Evolutionary conservation across 2,888 invertebrate genomes (phyloP).

Genomic region (Pseudococcus jackbeardsleyi): DNA sequence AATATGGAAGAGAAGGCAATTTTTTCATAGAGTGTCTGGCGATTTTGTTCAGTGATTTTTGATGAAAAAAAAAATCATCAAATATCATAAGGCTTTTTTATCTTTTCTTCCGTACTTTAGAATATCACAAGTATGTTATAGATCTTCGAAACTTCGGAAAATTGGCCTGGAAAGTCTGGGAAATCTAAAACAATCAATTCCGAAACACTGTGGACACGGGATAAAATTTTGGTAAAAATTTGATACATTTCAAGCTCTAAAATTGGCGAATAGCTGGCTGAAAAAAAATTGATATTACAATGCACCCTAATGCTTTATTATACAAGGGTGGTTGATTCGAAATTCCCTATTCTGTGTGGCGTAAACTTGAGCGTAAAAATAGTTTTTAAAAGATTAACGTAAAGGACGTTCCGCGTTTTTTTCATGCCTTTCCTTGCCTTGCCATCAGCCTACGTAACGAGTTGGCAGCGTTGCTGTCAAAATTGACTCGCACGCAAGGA

Average conservation of each 20-base stretch:
- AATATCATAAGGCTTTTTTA: too few relatives aligned
- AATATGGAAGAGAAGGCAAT: too few relatives aligned
- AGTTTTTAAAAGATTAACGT: constrained; percentile 60
- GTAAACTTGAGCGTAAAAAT: constrained; percentile 47
- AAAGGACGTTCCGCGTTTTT: constrained; percentile 2
- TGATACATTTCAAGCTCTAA: neutral
- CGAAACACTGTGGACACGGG: too few relatives aligned
- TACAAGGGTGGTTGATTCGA: neutral
- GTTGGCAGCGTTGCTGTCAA: constrained; percentile 54
- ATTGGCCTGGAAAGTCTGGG: too few relatives aligned
- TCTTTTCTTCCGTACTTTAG: too few relatives aligned
- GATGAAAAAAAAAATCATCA: too few relatives aligned
- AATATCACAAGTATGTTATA: too few relatives aligned
- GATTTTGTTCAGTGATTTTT: too few relatives aligned
- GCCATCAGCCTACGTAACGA: constrained; percentile 13
- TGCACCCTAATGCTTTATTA: neutral
- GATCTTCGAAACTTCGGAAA: too few relatives aligned
- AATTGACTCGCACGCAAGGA: constrained; percentile 57
- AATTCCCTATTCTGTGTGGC: neutral
- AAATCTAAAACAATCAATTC: too few relatives aligned
- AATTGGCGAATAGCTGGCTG: neutral
- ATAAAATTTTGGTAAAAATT: neutral
- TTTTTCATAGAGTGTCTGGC: too few relatives aligned
- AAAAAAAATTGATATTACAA: neutral
- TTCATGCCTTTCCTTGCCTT: neutral